phyloP scores from a whole-genome alignment of 2,113 vertebrate genomes.

The Tragelaphus strepsiceros region DNA sequence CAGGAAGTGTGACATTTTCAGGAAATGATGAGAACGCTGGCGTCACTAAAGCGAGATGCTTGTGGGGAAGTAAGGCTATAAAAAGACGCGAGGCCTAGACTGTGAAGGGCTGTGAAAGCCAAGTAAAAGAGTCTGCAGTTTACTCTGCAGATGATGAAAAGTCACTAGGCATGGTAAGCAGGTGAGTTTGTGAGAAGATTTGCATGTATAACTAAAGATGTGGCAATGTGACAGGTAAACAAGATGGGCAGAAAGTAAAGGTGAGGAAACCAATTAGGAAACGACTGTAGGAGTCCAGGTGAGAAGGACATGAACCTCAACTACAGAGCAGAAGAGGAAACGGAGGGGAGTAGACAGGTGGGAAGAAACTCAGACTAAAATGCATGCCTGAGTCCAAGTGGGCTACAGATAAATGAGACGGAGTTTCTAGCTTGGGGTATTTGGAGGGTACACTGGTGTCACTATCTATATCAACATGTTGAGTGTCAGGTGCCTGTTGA shows the following conservation, averaged over 20 bases:
- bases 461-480: background rate
- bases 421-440: background rate
- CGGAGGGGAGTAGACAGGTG: background rate
- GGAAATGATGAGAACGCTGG: background rate
- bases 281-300: background rate
- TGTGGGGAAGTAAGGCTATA: background rate
- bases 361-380: background rate
- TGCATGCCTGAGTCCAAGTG: too few relatives aligned
- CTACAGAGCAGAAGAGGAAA: background rate
- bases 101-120: background rate
- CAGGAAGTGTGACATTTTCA: background rate
- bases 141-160: background rate
- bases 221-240: background rate
- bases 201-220: background rate
- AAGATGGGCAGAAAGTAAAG: background rate
- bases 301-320: background rate
- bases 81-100: background rate
- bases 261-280: background rate
- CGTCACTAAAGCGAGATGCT: background rate
- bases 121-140: background rate
- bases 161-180: background rate
- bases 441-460: background rate
- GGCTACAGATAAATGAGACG: background rate
- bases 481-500: background rate
- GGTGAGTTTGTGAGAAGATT: background rate